Evolutionary conservation across 2,113 vertebrate genomes (phyloP).

Genomic region (Trochalopteron elliotii): DNA sequence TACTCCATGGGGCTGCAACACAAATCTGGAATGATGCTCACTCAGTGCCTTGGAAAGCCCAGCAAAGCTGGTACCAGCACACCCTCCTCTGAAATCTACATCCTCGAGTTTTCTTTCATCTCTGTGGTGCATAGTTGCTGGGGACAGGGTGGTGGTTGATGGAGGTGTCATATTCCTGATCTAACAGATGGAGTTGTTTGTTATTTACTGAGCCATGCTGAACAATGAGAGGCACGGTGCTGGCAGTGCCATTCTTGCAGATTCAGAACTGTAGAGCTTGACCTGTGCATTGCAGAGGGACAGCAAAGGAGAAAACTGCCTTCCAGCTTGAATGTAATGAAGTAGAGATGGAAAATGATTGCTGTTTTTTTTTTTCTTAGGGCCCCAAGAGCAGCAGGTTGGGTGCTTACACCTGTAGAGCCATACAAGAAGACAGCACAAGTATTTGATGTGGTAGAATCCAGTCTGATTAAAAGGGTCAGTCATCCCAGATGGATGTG

Average conservation of each 20-base stretch:
- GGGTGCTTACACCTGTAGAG: neutral
- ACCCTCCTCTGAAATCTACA: neutral
- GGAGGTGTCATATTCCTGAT: neutral
- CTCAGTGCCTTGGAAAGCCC: neutral
- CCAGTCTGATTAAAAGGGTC: neutral
- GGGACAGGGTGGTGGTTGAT: neutral
- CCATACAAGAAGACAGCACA: neutral
- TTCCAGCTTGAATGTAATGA: accelerated
- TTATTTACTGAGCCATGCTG: neutral
- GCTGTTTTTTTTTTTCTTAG: neutral
- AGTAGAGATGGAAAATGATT: neutral
- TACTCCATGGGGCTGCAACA: neutral
- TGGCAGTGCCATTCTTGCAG: neutral
- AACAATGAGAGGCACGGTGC: neutral
- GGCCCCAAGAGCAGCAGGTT: neutral
- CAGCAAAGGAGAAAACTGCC: neutral
- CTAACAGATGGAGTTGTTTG: neutral
- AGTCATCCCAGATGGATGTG: neutral
- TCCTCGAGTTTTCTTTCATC: neutral
- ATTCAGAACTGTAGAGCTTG: accelerated
- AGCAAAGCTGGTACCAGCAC: neutral
- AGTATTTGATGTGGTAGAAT: neutral
- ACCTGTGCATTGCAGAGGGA: neutral
- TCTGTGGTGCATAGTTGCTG: neutral
- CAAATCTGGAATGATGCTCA: neutral